Evolutionary conservation across 2,113 vertebrate genomes (phyloP).

Genomic region (Nanger granti): DNA sequence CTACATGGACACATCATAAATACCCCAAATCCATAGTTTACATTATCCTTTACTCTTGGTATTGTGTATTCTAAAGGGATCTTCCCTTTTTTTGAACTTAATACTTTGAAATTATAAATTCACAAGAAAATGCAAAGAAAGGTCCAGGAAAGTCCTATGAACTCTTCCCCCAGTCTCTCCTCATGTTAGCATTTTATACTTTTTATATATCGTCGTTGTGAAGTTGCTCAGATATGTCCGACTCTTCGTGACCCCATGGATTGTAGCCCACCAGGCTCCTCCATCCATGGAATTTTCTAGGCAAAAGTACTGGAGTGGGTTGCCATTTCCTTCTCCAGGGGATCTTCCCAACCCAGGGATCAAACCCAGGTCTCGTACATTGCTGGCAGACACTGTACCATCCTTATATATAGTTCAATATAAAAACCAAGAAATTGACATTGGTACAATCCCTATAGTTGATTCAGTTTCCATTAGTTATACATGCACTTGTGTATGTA

Average conservation of each 20-base stretch:
- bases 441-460: neutral
- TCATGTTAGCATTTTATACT: neutral
- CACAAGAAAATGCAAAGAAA: neutral
- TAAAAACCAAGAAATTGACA: neutral
- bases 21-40: neutral
- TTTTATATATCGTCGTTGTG: fast-evolving
- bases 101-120: conserved; percentile 4
- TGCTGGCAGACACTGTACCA: too few species aligned
- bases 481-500: neutral
- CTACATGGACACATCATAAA: neutral
- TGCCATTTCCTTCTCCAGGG: too few species aligned
- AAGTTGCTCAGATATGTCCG: fast-evolving
- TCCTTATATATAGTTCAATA: neutral
- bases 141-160: neutral
- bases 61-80: neutral
- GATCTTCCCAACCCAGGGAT: too few species aligned
- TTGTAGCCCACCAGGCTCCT: too few species aligned
- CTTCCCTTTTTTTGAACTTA: neutral
- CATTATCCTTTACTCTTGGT: neutral
- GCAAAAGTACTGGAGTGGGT: too few species aligned
- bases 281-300: too few species aligned
- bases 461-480: neutral
- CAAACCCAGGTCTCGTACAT: fast-evolving
- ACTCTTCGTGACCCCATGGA: too few species aligned
- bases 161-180: neutral